Evolutionary conservation across 1,140 invertebrate genomes (phyloP).

Genomic region (Lutraria rhynchaena): DNA sequence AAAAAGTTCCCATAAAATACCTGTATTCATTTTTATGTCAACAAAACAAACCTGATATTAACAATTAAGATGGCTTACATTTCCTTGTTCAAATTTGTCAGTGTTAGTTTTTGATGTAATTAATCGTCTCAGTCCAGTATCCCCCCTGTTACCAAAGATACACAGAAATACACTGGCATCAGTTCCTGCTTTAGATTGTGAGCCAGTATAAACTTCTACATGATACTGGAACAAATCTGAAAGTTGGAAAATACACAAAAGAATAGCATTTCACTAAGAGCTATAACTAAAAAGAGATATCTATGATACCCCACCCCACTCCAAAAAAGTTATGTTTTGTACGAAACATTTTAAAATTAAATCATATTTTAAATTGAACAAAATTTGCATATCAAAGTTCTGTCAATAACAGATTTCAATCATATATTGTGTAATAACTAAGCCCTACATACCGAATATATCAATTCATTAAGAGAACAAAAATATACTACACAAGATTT

Average conservation of each 20-base stretch:
- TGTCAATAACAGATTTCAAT: too few relatives aligned
- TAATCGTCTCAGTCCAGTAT: constrained; percentile 67
- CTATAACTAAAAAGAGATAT: background rate
- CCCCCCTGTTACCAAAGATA: constrained; percentile 69
- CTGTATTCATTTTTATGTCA: constrained; percentile 8
- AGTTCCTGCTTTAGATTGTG: constrained; percentile 63
- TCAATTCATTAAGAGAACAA: too few relatives aligned
- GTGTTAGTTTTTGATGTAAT: constrained; percentile 59
- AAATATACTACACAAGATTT: too few relatives aligned
- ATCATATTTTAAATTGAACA: too few relatives aligned
- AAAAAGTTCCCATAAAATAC: too few relatives aligned
- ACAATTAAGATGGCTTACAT: constrained; percentile 48
- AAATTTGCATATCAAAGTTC: too few relatives aligned
- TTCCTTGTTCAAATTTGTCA: constrained; percentile 60
- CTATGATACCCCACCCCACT: too few relatives aligned
- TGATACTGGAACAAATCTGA: constrained; percentile 39
- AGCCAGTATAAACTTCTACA: constrained; percentile 71
- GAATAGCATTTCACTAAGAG: background rate
- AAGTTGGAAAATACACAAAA: background rate
- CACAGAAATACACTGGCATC: constrained; percentile 71
- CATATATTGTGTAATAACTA: too few relatives aligned
- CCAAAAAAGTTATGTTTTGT: too few relatives aligned
- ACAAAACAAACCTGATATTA: background rate
- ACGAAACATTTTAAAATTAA: too few relatives aligned
- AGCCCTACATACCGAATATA: too few relatives aligned